Evolutionary conservation across 2,888 invertebrate species (phyloP), one percentile per base, ranked within the genome.

Genomic region (Watsonalla binaria): DNA sequence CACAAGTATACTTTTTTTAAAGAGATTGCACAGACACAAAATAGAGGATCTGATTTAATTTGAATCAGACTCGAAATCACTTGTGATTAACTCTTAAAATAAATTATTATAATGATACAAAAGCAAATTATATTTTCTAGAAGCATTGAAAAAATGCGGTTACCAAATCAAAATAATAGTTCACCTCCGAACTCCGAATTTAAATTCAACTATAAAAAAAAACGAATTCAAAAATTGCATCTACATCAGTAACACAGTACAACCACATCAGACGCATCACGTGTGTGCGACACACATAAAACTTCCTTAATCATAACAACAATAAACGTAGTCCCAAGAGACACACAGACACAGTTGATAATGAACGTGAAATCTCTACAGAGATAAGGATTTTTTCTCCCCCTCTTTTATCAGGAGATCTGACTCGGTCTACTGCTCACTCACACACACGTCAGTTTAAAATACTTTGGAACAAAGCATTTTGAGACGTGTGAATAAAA

Each of bases 321-420:
- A 54, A 58, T 56, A 50, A 54, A 62, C 55, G 58, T 54, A 62
- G 54, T 54, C 54, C 64, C 54, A 35, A 37, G 53, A 56, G 62
- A 56, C 63, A 51, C 65, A 67, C 72, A 68, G 70, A 68, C 61
- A 60, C 68, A 56, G 67, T 78, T 85, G 87, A 87, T 89, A 88
- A 86, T 85, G 85, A 84, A 86, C 86, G 78, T 81, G 80, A 81
- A 86, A 86, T 86, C 86, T 80, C 75, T 52, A 63, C 58, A 60
- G 58, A 80, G 86, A 86, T 86, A 86, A 82, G 73, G 65, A n/a
- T 57, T 62, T 63, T 71, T 72, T 72, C 67, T 57, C 65, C 63
- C 66, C 69, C 60, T 62, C 54, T 54, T 50, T 81, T 83, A 82
- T 82, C 83, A 76, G 68, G 54, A 61, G 69, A 82, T 81, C 81